These are phyloP conservation scores for Corticium candelabrum DNA, from an alignment of 37 sponge, comb jelly and placozoan genomes.

Conservation along the genomic window DNA sequence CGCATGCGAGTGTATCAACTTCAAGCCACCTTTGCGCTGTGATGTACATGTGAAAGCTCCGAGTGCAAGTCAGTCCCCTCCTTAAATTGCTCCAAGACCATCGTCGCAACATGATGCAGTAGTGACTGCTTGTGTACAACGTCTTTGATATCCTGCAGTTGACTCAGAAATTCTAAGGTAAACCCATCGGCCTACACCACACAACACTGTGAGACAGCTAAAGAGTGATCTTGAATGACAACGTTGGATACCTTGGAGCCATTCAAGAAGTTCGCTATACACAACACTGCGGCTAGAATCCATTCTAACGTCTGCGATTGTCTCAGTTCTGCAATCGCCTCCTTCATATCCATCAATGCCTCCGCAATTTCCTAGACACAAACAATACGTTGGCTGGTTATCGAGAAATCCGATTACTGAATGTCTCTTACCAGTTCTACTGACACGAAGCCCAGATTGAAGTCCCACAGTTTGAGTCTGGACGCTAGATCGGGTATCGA, in stretches of 20 bases:
- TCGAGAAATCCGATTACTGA: background rate
- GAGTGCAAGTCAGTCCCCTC: conserved; percentile 70
- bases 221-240: background rate
- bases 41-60: conserved; percentile 52
- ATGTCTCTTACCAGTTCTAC: conserved; percentile 50
- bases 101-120: conserved; percentile 69
- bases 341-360: conserved; percentile 82
- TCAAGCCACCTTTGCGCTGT: conserved; percentile 55
- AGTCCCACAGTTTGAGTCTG: conserved; percentile 77
- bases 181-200: conserved; percentile 61
- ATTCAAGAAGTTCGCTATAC: conserved; percentile 82
- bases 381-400: background rate
- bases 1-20: background rate
- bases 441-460: conserved; percentile 65
- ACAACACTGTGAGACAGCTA: background rate
- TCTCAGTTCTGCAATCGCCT: conserved; percentile 44
- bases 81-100: conserved; percentile 68
- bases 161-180: conserved; percentile 60
- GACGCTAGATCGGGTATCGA: conserved; percentile 73
- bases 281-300: conserved; percentile 54
- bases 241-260: conserved; percentile 32
- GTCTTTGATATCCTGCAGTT: conserved; percentile 83
- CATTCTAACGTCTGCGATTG: conserved; percentile 49
- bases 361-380: conserved; percentile 66
- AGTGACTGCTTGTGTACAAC: conserved; percentile 73